phyloP scores from a whole-genome alignment of 1,140 invertebrate species.

The Trinorchestia longiramus region DNA sequence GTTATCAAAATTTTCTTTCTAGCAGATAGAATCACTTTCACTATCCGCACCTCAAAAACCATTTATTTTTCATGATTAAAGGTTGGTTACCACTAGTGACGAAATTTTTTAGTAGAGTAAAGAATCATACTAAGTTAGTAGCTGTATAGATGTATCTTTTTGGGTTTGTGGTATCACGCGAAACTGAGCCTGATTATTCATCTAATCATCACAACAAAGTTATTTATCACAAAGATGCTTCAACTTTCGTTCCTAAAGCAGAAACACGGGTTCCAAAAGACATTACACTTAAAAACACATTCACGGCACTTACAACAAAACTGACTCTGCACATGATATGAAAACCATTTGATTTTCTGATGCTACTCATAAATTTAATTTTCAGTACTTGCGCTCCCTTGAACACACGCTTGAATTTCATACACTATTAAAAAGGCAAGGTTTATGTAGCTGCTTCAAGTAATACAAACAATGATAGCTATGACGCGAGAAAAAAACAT shows the following conservation, averaged over 20 bases:
- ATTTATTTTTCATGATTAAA: background rate
- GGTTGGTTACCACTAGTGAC: background rate
- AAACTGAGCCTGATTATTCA: background rate
- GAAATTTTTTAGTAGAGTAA: background rate
- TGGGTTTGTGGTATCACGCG: background rate
- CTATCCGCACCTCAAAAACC: background rate
- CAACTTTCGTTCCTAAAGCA: constrained; percentile 14
- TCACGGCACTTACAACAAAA: constrained; percentile 26
- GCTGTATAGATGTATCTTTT: background rate
- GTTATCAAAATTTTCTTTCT: background rate
- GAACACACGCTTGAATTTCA: background rate
- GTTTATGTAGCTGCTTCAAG: constrained; percentile 17
- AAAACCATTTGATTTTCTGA: background rate
- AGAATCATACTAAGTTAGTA: background rate
- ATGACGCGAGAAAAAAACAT: background rate
- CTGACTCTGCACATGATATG: constrained; percentile 53
- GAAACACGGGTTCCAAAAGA: constrained; percentile 44
- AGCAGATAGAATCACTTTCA: background rate
- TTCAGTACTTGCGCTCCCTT: background rate
- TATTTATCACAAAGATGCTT: constrained; percentile 32
- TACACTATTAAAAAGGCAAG: background rate
- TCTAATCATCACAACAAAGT: background rate
- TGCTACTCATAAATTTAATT: background rate
- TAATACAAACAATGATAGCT: constrained; percentile 2
- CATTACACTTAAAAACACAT: constrained; percentile 46